Base-by-base conservation (phyloP, 2,797 vertebrate genomes). In the Cyprinodon diabolis region DNA sequence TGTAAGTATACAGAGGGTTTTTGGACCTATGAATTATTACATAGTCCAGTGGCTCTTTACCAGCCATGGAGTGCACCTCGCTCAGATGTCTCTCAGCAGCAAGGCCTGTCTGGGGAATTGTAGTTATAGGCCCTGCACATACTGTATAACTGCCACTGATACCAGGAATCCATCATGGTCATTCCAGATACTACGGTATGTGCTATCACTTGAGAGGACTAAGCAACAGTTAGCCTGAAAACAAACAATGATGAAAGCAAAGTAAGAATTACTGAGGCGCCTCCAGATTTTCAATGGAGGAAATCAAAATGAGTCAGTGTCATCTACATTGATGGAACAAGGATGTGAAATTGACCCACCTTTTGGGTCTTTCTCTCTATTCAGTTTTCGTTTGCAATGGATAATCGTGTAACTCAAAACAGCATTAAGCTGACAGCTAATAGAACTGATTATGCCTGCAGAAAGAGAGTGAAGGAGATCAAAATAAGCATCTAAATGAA, bases 21-120 rank as follows among this genome's bases (percentile, higher is more conserved):
- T 92, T 91, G 88, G 86, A 86, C 72, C 78, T 23, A 93, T 93
- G 82, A 92, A 93, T 93, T 93, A 94, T 93, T 91, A 87, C 81
- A 66, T 90, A 90, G 91, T 90, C 87, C 82, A 68, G 86, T 90
- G 86, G 91, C 89, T 90, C 80, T 56, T 6, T 76, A 84, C 90
- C 87, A 90, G 81, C 76, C 71, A 52, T 71, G 9, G 83, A 88
- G 90, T 83, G 86, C 81, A 85, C 90, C 88, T 88, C 23, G 70
- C 87, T 86, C 81, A 76, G 84, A 82, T 74, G 43, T 85, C 72
- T 56, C 80, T 80, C 80, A 75, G 81, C 89, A 76, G 66, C 89
- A 86, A 90, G 79, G 89, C 84, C 85, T 51, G 75, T 74, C 86
- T 82, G 80, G 91, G 91, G 88, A 91, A 87, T 91, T 81, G 80